phyloP scores from a whole-genome alignment of 92 coral and sea anemone species.

The Umimayanthus chanpuru region DNA sequence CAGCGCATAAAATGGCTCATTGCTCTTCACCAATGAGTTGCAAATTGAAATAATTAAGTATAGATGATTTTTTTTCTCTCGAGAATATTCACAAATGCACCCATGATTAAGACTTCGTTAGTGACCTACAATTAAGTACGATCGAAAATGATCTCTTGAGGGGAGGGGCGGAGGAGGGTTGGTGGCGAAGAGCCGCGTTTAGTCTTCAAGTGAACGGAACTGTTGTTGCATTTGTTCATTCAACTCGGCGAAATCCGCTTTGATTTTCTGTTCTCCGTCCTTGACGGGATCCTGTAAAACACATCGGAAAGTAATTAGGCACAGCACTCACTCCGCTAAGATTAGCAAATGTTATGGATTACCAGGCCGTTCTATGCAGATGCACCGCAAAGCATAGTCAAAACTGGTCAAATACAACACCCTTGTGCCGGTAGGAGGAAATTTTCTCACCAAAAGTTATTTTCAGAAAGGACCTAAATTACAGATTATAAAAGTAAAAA shows the following conservation, averaged over 20 bases:
- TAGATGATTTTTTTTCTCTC: no score
- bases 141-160: neutral
- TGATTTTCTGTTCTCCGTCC: slow-evolving; percentile 92
- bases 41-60: neutral
- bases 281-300: slow-evolving; percentile 82
- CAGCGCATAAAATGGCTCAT: neutral
- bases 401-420: neutral
- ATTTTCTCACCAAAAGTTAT: no score
- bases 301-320: neutral
- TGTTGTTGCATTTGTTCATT: slow-evolving; percentile 96
- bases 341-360: no score
- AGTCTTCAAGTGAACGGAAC: slow-evolving; percentile 96
- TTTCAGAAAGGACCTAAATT: no score
- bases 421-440: no score
- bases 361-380: no score
- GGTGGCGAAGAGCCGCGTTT: slow-evolving; percentile 6
- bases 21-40: neutral
- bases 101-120: neutral
- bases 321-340: no score
- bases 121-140: neutral
- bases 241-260: slow-evolving; percentile 84
- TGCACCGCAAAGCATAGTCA: neutral
- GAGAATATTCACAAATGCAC: neutral
- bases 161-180: neutral
- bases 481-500: no score